Evolutionary conservation across 2,113 vertebrate genomes (phyloP), one percentile per base, ranked within the genome.

Genomic region (Naja naja): DNA sequence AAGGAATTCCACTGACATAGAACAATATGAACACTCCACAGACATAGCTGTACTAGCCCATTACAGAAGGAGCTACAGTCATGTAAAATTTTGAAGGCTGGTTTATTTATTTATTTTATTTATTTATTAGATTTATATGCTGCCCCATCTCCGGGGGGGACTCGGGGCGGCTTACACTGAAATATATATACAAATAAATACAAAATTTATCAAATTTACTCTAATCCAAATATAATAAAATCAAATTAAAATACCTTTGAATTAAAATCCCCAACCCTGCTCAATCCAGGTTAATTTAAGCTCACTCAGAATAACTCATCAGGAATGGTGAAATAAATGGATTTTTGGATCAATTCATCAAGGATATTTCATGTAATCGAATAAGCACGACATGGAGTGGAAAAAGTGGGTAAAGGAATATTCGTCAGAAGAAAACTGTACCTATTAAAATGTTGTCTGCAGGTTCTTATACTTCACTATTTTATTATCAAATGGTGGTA

Each of bases 401-500:
- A 88, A 54, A 87, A 91, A 58, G 58, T 12, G 91, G 58, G 53
- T 74, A 34, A 91, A 92, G 60, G 7, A 74, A 88, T 0, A 0
- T 45, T 53, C 4, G 22, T 45, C 54, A 22, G 93, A 64, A 55
- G 92, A 89, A 8, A 2, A 89, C 47, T 85, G 58, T 64, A 12
- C 12, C n/a, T 55, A 88, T 53, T 89, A 9, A 58, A 45, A 49
- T 3, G 53, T 47, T 89, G 4, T 43, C 87, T 86, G 4, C 74
- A 23, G 4, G 23, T 43, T 89, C 85, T 91, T 47, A 86, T 52
- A 93, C 58, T 10, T 1, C 58, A 23, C 8, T 86, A 86, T 47
- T 89, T 92, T 90, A 56, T 45, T 23, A 54, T 39, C 10, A 85
- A 52, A 95, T 74, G 56, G 10, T 64, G 93, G 91, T 30, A 69